These are phyloP conservation scores for Phocoena phocoena DNA, from an alignment of 2,113 vertebrate species.

Conservation along the genomic window DNA sequence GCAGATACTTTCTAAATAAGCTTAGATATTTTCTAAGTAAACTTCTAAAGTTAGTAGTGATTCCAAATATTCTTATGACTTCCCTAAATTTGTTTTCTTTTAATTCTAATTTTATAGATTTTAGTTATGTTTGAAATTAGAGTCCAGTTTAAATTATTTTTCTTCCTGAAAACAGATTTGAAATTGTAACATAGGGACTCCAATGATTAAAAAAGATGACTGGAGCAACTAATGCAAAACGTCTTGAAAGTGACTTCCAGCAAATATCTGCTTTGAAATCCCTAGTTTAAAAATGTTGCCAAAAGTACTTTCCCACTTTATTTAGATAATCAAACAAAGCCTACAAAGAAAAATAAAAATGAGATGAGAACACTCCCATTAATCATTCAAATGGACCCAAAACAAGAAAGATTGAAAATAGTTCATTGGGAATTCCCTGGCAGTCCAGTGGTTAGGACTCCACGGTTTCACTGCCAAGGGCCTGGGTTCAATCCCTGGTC, in stretches of 20 bases:
- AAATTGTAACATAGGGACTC: neutral
- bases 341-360: neutral
- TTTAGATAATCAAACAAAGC: neutral
- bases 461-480: neutral
- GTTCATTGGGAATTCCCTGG: neutral
- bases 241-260: neutral
- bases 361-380: neutral
- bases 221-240: neutral
- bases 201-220: neutral
- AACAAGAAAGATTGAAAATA: neutral
- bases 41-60: neutral
- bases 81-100: neutral
- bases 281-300: neutral
- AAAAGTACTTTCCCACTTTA: neutral
- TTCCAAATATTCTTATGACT: slow-evolving; percentile 6
- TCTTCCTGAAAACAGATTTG: neutral
- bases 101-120: neutral
- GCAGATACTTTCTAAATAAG: neutral
- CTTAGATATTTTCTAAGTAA: neutral
- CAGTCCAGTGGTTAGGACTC: neutral
- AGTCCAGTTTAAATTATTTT: slow-evolving; percentile 11
- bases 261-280: slow-evolving; percentile 14
- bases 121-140: neutral
- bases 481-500: neutral
- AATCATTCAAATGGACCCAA: neutral